Percentiles rank a stretch among this genome's conserved stretches.
Evolutionary conservation across 1,140 invertebrate species (phyloP).

Genomic region (Rhopalosiphum maidis): DNA sequence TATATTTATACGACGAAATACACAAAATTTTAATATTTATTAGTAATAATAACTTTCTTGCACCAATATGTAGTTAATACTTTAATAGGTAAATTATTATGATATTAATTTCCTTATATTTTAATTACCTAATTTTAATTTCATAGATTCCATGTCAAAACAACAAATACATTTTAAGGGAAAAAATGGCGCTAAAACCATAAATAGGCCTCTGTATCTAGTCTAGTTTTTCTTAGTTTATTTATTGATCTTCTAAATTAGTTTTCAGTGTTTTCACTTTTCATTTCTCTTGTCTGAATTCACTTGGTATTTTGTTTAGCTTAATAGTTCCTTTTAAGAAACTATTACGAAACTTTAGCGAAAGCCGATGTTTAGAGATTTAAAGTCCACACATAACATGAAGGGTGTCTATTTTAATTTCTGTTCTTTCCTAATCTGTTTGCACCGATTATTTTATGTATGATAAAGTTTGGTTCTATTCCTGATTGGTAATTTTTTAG

Average conservation of each 20-base stretch:
- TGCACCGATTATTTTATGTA: not conserved
- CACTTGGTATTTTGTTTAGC: not conserved
- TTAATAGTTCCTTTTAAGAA: not conserved
- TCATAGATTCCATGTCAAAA: too few relatives aligned
- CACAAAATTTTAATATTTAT: not conserved
- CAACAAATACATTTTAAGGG: too few relatives aligned
- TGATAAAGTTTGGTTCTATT: too few relatives aligned
- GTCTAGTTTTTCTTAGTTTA: not conserved
- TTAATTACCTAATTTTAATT: not conserved
- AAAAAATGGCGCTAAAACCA: too few relatives aligned
- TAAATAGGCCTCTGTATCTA: too few relatives aligned
- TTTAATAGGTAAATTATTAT: not conserved
- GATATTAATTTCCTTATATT: too few relatives aligned
- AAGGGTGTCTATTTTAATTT: not conserved
- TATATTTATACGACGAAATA: not conserved
- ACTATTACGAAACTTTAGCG: not conserved
- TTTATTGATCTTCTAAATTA: too few relatives aligned
- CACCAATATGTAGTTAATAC: too few relatives aligned
- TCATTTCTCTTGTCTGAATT: not conserved
- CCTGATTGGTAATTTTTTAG: constrained; percentile 43
- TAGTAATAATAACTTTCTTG: not conserved
- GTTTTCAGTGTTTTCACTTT: not conserved
- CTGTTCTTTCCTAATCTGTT: not conserved
- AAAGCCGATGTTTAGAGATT: not conserved
- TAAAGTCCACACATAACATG: not conserved